phyloP scores from a whole-genome alignment of 1,140 invertebrate species.

The Temnothorax longispinosus region DNA sequence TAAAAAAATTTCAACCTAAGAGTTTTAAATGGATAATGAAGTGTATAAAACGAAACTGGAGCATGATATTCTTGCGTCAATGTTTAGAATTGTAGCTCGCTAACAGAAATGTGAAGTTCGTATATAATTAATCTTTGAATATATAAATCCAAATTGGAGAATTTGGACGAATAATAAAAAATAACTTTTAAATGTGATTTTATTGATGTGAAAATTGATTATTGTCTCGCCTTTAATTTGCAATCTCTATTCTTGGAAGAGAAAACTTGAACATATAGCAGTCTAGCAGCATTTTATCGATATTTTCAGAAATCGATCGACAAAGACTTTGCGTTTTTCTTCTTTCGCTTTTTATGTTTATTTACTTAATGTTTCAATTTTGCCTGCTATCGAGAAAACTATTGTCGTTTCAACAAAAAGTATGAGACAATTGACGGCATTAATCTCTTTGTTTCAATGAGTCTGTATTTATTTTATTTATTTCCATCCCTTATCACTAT shows the following conservation, averaged over 20 bases:
- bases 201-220: not conserved
- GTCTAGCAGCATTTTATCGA: not conserved
- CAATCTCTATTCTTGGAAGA: not conserved
- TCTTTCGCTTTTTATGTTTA: not conserved
- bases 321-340: not conserved
- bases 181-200: not conserved
- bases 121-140: not conserved
- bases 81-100: not conserved
- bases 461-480: slow-evolving; percentile 55
- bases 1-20: not conserved
- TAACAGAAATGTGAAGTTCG: not conserved
- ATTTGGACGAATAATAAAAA: no score
- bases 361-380: slow-evolving; percentile 34
- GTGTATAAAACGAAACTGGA: not conserved
- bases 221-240: not conserved
- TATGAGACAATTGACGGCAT: slow-evolving; percentile 36
- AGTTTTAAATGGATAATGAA: slow-evolving; percentile 3
- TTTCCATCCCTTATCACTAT: slow-evolving; percentile 8
- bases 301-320: slow-evolving; percentile 29
- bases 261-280: not conserved
- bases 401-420: not conserved
- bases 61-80: not conserved
- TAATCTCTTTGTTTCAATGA: slow-evolving; percentile 65
- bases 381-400: slow-evolving; percentile 36
- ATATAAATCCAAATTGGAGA: not conserved